Percentiles rank a stretch among this genome's conserved stretches.
These are phyloP conservation scores for Spicauda simplicius DNA, from an alignment of 2,888 invertebrate species.

Conservation along the genomic window DNA sequence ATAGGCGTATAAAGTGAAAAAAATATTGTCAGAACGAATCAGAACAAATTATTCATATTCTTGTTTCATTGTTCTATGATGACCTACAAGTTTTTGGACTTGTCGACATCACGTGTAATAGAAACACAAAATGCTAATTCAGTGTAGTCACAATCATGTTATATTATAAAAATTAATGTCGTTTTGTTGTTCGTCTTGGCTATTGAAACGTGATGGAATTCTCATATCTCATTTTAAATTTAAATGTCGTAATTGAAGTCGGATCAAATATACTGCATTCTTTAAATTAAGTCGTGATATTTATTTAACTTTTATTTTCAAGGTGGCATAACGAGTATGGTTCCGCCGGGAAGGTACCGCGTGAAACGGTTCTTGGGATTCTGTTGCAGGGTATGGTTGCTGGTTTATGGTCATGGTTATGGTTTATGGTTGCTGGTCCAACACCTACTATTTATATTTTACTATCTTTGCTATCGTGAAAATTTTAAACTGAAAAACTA, in stretches of 20 bases:
- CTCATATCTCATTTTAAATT: constrained; percentile 20
- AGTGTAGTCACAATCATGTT: constrained; percentile 58
- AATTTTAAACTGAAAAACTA: too few relatives aligned
- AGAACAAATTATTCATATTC: constrained; percentile 59
- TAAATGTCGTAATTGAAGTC: constrained; percentile 4
- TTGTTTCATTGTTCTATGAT: constrained; percentile 69
- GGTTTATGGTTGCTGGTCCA: too few relatives aligned
- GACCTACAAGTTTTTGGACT: constrained; percentile 65
- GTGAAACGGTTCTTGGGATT: too few relatives aligned
- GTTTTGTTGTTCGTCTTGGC: constrained; percentile 45
- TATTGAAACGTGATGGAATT: constrained; percentile 14
- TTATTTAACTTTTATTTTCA: neutral
- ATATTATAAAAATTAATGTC: constrained; percentile 29
- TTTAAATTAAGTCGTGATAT: neutral
- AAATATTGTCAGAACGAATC: constrained; percentile 51
- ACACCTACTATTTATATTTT: too few relatives aligned
- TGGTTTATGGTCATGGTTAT: too few relatives aligned
- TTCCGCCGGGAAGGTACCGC: too few relatives aligned
- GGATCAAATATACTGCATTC: neutral
- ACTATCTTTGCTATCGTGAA: too few relatives aligned
- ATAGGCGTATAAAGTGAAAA: constrained; percentile 41
- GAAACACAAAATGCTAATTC: constrained; percentile 68
- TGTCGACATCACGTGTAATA: constrained; percentile 66
- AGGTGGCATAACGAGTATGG: too few relatives aligned
- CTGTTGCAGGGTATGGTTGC: too few relatives aligned